These are phyloP conservation scores for Listronotus bonariensis DNA, from an alignment of 1,140 invertebrate genomes.

Conservation along the genomic window DNA sequence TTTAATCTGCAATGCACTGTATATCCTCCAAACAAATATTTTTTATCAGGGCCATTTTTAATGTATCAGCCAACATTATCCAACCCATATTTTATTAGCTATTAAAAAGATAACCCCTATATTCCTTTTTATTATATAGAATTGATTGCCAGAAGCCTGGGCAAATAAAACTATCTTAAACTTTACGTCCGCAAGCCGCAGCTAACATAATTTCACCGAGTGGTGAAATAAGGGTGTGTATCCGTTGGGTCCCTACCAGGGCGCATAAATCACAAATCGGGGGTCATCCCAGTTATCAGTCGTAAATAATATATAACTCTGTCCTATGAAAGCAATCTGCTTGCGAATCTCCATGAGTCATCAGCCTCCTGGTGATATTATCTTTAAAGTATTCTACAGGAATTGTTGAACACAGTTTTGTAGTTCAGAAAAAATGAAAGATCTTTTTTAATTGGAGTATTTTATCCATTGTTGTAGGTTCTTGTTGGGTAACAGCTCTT, in stretches of 20 bases:
- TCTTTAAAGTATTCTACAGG: slow-evolving; percentile 9
- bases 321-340: slow-evolving; percentile 20
- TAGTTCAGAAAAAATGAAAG: too few species aligned
- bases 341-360: slow-evolving; percentile 10
- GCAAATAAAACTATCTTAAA: slow-evolving; percentile 26
- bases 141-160: slow-evolving; percentile 15
- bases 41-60: too few species aligned
- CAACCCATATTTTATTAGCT: slow-evolving; percentile 18
- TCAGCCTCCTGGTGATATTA: slow-evolving; percentile 9
- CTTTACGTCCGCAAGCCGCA: slow-evolving; percentile 15
- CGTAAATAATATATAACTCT: slow-evolving; percentile 19
- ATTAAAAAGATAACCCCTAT: slow-evolving; percentile 9
- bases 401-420: background rate
- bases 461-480: too few species aligned
- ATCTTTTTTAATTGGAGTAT: too few species aligned
- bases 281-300: slow-evolving; percentile 16
- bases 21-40: too few species aligned
- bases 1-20: too few species aligned
- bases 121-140: slow-evolving; percentile 9
- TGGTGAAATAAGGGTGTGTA: slow-evolving; percentile 13
- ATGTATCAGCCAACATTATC: background rate
- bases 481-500: too few species aligned
- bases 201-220: slow-evolving; percentile 10
- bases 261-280: slow-evolving; percentile 22
- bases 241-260: slow-evolving; percentile 1